A percentile compares a stretch with the other conserved stretches of the same genome.
Conservation (phyloP, 2,888 invertebrate species). For the Protonemura montana region DNA sequence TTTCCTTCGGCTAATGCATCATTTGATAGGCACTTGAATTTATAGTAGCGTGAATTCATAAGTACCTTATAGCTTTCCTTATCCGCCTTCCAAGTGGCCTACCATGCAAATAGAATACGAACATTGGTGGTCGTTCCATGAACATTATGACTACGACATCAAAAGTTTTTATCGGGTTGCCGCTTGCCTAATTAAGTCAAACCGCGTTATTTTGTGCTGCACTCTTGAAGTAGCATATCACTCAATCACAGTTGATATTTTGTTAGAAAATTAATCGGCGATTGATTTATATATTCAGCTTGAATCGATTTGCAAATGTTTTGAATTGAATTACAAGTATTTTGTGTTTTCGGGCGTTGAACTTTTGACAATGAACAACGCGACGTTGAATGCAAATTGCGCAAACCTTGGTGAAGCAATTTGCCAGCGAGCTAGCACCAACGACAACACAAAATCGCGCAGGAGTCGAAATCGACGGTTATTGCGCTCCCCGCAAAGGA, state of each 20-base stretch:
- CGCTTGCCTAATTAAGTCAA: not conserved
- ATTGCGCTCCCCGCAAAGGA: too few species aligned
- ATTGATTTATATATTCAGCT: not conserved
- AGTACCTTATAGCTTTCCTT: not conserved
- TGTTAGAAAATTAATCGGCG: not conserved
- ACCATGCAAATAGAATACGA: not conserved
- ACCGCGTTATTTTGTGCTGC: not conserved
- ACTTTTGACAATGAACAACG: not conserved
- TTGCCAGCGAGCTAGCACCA: too few species aligned
- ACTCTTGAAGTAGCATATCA: not conserved
- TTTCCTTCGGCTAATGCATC: not conserved
- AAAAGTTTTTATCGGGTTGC: not conserved
- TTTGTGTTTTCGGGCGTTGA: not conserved
- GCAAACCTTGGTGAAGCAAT: too few species aligned
- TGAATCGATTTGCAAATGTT: not conserved
- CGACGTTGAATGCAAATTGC: not conserved
- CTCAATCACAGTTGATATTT: not conserved
- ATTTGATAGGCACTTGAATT: not conserved
- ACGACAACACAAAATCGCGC: too few species aligned
- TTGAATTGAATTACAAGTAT: not conserved
- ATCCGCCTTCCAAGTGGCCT: not conserved
- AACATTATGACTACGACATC: not conserved
- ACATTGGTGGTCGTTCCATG: not conserved
- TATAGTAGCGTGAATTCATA: not conserved
- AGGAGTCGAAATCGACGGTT: too few species aligned